Base-by-base conservation (phyloP, 2,113 vertebrate genomes). In the Xenopus borealis region DNA sequence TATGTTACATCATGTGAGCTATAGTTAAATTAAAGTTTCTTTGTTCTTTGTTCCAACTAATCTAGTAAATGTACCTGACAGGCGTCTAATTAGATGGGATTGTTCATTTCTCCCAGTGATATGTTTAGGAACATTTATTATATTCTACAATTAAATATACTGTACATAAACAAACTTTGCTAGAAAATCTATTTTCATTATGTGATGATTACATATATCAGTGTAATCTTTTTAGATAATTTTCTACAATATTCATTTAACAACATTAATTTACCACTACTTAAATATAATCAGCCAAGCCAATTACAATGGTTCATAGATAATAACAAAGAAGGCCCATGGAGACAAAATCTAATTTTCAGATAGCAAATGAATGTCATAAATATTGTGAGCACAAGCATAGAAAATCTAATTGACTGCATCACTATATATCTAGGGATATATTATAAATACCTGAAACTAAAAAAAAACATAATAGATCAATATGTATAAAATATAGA, bases 221-320 rank as follows among this genome's bases (percentile, higher is more conserved):
- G 62, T 75, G 66, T 75, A 75, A 75, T 66, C 73, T 75, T 75
- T 75, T 75, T 75, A 75, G 66, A 75, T 75, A 69, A 75, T 75
- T 75, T 75, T 58, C 66, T 62, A 69, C 68, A 66, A 75, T 69
- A 75, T 66, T 75, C 66, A 75, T 75, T 75, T 75, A 75, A 69
- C 72, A 75, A 68, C 66, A 68, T 69, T 75, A 58, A 76, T 76
- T 76, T 76, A 70, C 74, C 74, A 76, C 62, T 55, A 76, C 67
- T 76, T 69, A 76, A 75, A 76, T 76, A 59, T 76, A 76, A 76
- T 76, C 74, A 76, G 67, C 47, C 74, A 69, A 76, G 47, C 57
- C 66, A 75, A 75, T 75, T 75, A 69, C 67, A 63, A 47, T 76
- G 11, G 66, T 70, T 76, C 67, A 70, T 69, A 76, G 66, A 76